Evolutionary conservation across 2,797 vertebrate genomes (phyloP).

Genomic region (Anniella stebbinsi): DNA sequence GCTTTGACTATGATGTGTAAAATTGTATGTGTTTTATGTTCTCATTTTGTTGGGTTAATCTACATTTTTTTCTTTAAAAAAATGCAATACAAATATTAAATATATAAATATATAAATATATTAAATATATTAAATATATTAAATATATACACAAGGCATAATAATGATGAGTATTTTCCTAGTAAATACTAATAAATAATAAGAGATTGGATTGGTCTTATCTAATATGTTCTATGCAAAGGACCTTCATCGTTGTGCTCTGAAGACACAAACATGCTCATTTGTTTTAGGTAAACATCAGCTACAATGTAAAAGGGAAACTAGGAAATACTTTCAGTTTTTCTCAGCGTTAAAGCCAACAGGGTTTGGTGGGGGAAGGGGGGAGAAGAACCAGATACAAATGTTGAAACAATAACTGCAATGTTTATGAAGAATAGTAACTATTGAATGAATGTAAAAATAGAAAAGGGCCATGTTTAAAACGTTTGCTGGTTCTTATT

Average conservation of each 20-base stretch:
- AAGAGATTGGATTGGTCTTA: constrained; percentile 42
- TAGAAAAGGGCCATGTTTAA: constrained; percentile 73
- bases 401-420: constrained; percentile 61
- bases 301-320: constrained; percentile 37
- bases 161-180: neutral
- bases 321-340: constrained; percentile 64
- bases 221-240: constrained; percentile 49
- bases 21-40: no score
- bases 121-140: neutral
- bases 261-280: constrained; percentile 52
- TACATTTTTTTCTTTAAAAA: neutral
- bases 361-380: neutral
- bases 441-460: constrained; percentile 77
- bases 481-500: constrained; percentile 76
- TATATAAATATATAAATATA: neutral
- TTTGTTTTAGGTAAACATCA: constrained; percentile 35
- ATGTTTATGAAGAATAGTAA: constrained; percentile 71
- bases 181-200: constrained; percentile 46
- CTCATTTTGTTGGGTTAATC: no score
- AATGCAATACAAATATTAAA: neutral
- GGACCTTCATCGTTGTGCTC: constrained; percentile 51
- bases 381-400: constrained; percentile 42
- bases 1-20: no score
- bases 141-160: neutral
- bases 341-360: constrained; percentile 53